Base-by-base conservation (phyloP, 2,888 invertebrate species). In the Agrochola litura region DNA sequence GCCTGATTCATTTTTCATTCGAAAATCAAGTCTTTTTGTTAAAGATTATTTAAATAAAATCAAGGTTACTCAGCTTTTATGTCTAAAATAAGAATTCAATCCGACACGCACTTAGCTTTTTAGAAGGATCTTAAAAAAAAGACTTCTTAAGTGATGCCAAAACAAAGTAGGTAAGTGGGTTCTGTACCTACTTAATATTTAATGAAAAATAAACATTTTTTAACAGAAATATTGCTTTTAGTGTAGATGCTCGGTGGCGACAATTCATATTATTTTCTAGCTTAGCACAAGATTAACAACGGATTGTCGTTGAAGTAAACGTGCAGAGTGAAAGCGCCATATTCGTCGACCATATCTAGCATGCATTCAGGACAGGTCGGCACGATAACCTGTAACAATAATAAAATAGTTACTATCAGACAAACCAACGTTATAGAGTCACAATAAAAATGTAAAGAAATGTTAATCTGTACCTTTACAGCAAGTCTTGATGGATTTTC, bases 231-330 rank as follows among this genome's bases (percentile, higher is more conserved):
- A 30, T 46, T 46, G 46, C 46, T 30, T 30, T 25, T 19, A 22
- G 9, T 14, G 41, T 9, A 19, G 16, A 19, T 61, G 30, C 19
- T 61, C 19, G 30, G 60, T 61, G 25, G 9, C 25, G 19, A 25
- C 19, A 19, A 19, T 37, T 52, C 49, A 49, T 49, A 16, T 49
- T 49, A 14, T 12, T 46, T 12, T 14, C 49, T 22, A 30, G 19
- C 30, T 12, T 12, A 71, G 16, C 66, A 65, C 0, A 0, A 0
- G 16, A 65, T 65, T 0, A 16, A 0, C 0, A 0, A 0, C 1
- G 71, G 71, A 0, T 1, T 0, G 6, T 73, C 6, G 6, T 67
- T 8, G 6, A 68, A 30, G 25, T 68, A 68, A 0, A 9, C 0
- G 41, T 73, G 73, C 19, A 14, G 0, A 19, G 73, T 68, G 41